Base-by-base conservation (phyloP, 2,888 invertebrate species). In the Allophyes oxyacanthae region DNA sequence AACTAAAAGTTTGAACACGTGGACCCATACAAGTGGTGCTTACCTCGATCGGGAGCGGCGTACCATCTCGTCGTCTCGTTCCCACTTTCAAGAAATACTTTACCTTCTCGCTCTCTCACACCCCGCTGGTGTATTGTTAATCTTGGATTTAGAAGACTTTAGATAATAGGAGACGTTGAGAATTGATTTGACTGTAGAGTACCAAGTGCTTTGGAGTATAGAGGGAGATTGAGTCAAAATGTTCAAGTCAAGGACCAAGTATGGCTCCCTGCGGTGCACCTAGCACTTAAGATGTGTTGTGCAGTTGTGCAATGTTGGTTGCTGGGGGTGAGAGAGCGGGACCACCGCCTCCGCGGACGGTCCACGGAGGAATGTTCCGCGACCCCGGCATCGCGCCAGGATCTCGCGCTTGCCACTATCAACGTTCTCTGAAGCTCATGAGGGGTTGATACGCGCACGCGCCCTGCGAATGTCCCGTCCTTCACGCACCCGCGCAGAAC, bases 391-490 rank as follows among this genome's bases (percentile, higher is more conserved):
- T 82, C 86, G 80, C 85, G 87, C 84, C 89, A 89, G 90, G 88
- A 89, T 87, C 90, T 86, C 87, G 85, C 87, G 87, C 81, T 83
- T 78, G 79, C 77, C 86, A 88, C 86, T 88, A 88, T 86, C 86
- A 88, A 89, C 86, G 86, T 85, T 87, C 89, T 89, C 88, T 81
- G 82, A 86, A 76, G 88, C 83, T 88, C 83, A 84, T 83, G 91
- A 91, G 92, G 92, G 93, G 92, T 90, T 84, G 89, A 80, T 65
- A 75, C 90, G 86, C 92, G 92, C 93, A 91, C 76, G 93, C 93
- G 92, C 86, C 68, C 72, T 84, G 68, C 60, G 59, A 33, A 63
- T 75, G 67, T 67, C 58, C 76, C 79, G 59, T 90, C 89, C 82
- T 84, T 67, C 73, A 87, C 84, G 76, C 83, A 78, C 88, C 64